Percentiles rank a stretch among this genome's conserved stretches.
These are phyloP conservation scores for Alethe diademata DNA, from an alignment of 2,113 vertebrate species.

Conservation along the genomic window DNA sequence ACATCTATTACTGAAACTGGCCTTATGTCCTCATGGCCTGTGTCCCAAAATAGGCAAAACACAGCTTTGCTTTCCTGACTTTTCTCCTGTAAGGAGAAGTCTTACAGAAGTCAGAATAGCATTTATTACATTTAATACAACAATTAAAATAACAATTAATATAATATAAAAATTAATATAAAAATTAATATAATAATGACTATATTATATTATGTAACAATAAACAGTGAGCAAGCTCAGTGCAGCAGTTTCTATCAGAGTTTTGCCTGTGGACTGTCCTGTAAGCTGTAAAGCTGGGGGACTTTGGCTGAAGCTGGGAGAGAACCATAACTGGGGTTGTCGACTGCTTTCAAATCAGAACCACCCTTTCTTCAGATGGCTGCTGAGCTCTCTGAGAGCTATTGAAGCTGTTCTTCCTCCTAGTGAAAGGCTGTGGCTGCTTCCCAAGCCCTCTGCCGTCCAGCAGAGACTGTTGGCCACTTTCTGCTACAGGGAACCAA, in stretches of 20 bases:
- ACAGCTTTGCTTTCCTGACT: neutral
- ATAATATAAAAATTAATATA: neutral
- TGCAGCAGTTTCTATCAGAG: neutral
- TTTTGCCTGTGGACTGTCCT: neutral
- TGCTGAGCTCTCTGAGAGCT: neutral
- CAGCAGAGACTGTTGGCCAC: neutral
- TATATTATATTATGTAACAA: neutral
- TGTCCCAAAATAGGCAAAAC: neutral
- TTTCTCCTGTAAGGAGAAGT: neutral
- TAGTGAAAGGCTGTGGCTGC: slow-evolving; percentile 39
- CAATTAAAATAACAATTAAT: neutral
- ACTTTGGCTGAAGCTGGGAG: neutral
- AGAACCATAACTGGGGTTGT: neutral
- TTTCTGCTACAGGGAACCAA: neutral
- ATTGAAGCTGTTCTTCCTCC: slow-evolving; percentile 35
- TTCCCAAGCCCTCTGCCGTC: slow-evolving; percentile 18
- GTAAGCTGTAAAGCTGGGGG: neutral
- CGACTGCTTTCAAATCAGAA: neutral
- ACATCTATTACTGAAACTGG: neutral
- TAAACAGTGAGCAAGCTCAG: neutral
- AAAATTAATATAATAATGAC: neutral
- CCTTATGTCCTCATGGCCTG: neutral
- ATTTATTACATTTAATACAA: neutral
- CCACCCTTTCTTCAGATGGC: neutral
- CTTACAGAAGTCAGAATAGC: neutral